phyloP scores from a whole-genome alignment of 2,113 vertebrate species.

The Climacteris rufus region DNA sequence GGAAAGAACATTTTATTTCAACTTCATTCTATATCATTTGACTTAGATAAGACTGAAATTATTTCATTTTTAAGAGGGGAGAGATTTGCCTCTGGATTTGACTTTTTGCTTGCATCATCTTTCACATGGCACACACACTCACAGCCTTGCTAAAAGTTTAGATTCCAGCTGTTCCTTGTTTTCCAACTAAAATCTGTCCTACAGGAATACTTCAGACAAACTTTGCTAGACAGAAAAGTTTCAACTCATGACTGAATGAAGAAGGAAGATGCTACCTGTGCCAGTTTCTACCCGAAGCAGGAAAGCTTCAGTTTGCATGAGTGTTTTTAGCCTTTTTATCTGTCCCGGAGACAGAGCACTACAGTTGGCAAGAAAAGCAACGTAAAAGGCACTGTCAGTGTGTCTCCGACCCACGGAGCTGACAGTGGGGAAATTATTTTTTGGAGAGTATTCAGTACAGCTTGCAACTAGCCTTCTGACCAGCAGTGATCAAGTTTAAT shows the following conservation, averaged over 20 bases:
- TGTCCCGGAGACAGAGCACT: background rate
- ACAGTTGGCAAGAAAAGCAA: background rate
- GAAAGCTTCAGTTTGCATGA: background rate
- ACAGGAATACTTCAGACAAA: background rate
- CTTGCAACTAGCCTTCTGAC: background rate
- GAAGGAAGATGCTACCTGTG: background rate
- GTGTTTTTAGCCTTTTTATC: background rate
- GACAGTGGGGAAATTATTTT: background rate
- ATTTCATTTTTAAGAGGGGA: background rate
- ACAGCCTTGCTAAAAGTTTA: background rate
- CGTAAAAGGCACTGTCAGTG: background rate
- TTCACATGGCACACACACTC: background rate
- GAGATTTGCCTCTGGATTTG: background rate
- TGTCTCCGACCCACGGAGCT: background rate
- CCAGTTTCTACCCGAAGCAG: accelerated
- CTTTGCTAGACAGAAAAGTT: background rate
- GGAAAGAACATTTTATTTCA: background rate
- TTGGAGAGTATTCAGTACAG: background rate
- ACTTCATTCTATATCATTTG: background rate
- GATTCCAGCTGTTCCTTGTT: background rate
- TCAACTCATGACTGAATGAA: background rate
- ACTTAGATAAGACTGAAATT: background rate
- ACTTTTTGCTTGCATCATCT: background rate
- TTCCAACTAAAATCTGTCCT: background rate
- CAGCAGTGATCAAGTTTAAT: background rate